Evolutionary conservation across 92 coral and sea anemone species (phyloP), one percentile per base, ranked within the genome.

Genomic region (Epizoanthus stellaris): DNA sequence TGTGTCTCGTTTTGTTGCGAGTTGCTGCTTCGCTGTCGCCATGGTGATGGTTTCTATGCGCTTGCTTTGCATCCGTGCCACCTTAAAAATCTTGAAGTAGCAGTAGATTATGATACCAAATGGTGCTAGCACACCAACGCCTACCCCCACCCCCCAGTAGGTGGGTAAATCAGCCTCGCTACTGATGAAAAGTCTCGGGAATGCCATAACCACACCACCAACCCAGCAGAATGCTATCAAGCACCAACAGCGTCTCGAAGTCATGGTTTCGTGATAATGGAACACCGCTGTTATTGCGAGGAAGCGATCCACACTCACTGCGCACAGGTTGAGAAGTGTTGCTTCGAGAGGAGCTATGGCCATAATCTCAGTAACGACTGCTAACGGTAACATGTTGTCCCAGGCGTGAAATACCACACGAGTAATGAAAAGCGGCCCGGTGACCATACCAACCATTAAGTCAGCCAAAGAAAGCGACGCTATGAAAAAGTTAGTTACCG

Each of bases 81-180:
- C 80, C 80, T 75, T 75, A 57, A 75, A 57, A 6, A 75, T 75
- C n/a, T 42, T 30, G 61, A 75, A 3, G 38, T 75, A 75, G 66
- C 80, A 75, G 67, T 25, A 75, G 80, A 20, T 57, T 54, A 75
- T 75, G 47, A 75, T 56, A 57, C 20, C 52, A 20, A 75, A 56
- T 9, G 80, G 66, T 13, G 38, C 3, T 13, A 75, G 0, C 8
- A 75, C 66, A 7, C 80, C 67, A 34, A 47, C 13, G 25, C 49
- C 40, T 2, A 34, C 66, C 12, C 16, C 80, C 30, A 75, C 59
- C 3, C 47, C 66, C 47, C 36, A 75, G 47, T 56, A 75, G 66
- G 38, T 12, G 1, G 5, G 43, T 16, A 75, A 30, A 9, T 34
- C n/a, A 65, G 66, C 59, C 3, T 11, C 2, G 38, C 39, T 65